Percentiles rank a stretch among this genome's conserved stretches.
Conservation (phyloP, 2,113 vertebrate genomes). For the Hydrolagus affinis region DNA sequence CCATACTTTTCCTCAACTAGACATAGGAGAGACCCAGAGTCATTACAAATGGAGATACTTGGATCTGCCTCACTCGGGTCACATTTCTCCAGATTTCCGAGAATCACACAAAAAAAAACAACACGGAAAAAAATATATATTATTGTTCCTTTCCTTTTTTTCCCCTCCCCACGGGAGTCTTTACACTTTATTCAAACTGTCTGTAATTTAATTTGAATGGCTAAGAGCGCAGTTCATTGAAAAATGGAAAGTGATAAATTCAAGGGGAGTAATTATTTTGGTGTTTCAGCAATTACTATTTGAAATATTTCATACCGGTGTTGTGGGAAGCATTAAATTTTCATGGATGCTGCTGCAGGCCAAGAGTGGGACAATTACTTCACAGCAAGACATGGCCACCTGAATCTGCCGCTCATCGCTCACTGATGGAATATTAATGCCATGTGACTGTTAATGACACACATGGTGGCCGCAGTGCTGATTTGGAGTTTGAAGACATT, state of each 20-base stretch:
- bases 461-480: neutral
- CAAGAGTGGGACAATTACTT: constrained; percentile 30
- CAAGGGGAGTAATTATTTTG: constrained; percentile 26
- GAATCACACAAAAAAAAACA: neutral
- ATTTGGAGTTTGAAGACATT: constrained; percentile 22
- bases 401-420: constrained; percentile 23
- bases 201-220: constrained; percentile 27
- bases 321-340: constrained; percentile 27
- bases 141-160: neutral
- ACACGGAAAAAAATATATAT: constrained; percentile 19
- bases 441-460: constrained; percentile 24
- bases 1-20: no score
- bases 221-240: constrained; percentile 20
- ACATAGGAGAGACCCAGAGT: no score
- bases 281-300: constrained; percentile 25
- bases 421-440: constrained; percentile 31
- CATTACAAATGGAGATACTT: no score
- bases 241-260: constrained; percentile 19
- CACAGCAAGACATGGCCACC: constrained; percentile 26
- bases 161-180: neutral
- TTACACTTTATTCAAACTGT: constrained; percentile 17
- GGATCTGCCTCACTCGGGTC: no score
- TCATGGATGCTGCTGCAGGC: constrained; percentile 29
- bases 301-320: constrained; percentile 29
- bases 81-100: no score